phyloP scores from a whole-genome alignment of 1,140 invertebrate genomes.

The Ceratitis capitata region DNA sequence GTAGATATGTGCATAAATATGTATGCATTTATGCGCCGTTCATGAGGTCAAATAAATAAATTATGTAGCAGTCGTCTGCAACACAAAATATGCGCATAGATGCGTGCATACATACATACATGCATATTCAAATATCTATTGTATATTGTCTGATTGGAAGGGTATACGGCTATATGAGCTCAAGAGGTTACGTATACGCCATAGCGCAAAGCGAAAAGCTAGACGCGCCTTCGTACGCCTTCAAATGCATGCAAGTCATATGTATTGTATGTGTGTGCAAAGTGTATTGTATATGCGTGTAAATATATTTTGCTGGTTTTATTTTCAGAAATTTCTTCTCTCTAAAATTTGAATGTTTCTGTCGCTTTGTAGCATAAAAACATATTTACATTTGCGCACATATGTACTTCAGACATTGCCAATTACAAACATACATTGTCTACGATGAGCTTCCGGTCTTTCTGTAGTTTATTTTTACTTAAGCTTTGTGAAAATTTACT shows the following conservation, averaged over 20 bases:
- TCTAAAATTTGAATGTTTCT: background rate
- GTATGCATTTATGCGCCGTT: background rate
- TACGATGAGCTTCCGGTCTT: background rate
- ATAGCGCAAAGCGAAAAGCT: background rate
- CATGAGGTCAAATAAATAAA: constrained; percentile 38
- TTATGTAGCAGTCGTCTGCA: constrained; percentile 21
- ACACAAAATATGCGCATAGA: background rate
- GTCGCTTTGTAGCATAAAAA: background rate
- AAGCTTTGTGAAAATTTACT: background rate
- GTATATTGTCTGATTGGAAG: background rate
- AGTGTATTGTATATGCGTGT: background rate
- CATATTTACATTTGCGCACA: background rate
- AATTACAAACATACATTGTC: background rate
- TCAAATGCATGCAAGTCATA: background rate
- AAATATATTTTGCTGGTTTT: background rate
- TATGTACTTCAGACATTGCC: background rate
- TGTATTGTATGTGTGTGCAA: too few relatives aligned
- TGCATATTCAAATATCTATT: background rate
- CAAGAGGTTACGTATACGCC: constrained; percentile 25
- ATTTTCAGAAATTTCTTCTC: background rate
- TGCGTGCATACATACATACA: background rate
- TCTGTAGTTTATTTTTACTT: background rate
- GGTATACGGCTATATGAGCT: too few relatives aligned
- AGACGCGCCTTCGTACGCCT: background rate
- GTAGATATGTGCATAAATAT: background rate